Conservation (phyloP, 2,113 vertebrate genomes). For the Gymnorhina tibicen region DNA sequence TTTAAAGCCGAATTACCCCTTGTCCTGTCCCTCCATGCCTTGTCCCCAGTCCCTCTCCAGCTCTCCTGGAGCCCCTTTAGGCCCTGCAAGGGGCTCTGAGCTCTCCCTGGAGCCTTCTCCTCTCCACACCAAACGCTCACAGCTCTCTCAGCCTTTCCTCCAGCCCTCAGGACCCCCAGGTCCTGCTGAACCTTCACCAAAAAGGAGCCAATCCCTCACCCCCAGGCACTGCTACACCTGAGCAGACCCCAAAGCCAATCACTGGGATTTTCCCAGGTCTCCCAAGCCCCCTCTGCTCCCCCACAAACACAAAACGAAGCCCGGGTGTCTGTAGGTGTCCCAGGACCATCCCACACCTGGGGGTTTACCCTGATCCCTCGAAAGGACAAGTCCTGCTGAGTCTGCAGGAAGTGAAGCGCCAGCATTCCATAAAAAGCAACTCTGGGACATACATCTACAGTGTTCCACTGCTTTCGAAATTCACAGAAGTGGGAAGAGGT, state of each 20-base stretch:
- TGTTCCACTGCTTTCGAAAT: background rate
- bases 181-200: background rate
- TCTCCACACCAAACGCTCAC: fast-evolving
- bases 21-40: background rate
- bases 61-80: background rate
- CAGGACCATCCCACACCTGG: background rate
- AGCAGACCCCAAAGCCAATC: background rate
- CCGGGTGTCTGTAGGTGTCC: fast-evolving
- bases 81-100: fast-evolving
- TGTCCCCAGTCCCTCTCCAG: background rate
- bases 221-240: background rate
- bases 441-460: fast-evolving
- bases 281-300: background rate
- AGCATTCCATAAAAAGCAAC: background rate
- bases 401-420: fast-evolving
- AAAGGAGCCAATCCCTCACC: fast-evolving
- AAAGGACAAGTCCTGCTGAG: fast-evolving
- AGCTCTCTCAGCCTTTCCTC: background rate
- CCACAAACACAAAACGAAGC: fast-evolving
- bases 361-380: background rate
- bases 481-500: background rate
- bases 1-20: no score
- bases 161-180: background rate
- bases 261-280: background rate
- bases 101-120: background rate